These are phyloP conservation scores for Ficedula albicollis DNA, from an alignment of 2,797 vertebrate genomes.

Conservation along the genomic window DNA sequence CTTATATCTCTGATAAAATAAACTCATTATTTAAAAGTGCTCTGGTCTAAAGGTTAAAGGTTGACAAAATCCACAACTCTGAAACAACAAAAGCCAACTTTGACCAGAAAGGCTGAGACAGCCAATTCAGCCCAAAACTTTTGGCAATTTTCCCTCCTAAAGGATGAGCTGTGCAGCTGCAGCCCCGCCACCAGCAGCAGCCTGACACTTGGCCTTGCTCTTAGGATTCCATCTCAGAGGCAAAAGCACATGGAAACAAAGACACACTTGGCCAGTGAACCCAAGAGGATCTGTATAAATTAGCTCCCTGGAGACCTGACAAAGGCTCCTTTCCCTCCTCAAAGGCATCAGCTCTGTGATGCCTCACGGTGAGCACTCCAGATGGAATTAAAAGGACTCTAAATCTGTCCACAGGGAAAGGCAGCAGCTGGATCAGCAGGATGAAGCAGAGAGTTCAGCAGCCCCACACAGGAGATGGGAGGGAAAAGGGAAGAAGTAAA, in stretches of 20 bases:
- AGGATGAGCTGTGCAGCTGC: not conserved
- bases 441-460: not conserved
- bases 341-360: not conserved
- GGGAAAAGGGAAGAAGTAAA: not conserved
- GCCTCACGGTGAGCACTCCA: not conserved
- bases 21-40: not conserved
- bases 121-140: not conserved
- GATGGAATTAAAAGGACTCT: not conserved
- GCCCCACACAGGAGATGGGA: accelerated
- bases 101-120: not conserved
- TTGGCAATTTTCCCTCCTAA: not conserved
- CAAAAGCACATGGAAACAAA: not conserved
- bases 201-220: not conserved
- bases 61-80: not conserved
- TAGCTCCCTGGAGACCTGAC: not conserved
- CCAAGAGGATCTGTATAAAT: not conserved
- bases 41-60: not conserved
- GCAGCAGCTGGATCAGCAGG: not conserved
- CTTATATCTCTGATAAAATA: not conserved
- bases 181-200: not conserved
- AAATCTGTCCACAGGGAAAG: not conserved
- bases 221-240: not conserved
- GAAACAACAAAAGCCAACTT: not conserved
- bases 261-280: not conserved
- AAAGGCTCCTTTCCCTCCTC: not conserved